phyloP scores from a whole-genome alignment of 2,888 invertebrate genomes.

The Eristalis tenax region DNA sequence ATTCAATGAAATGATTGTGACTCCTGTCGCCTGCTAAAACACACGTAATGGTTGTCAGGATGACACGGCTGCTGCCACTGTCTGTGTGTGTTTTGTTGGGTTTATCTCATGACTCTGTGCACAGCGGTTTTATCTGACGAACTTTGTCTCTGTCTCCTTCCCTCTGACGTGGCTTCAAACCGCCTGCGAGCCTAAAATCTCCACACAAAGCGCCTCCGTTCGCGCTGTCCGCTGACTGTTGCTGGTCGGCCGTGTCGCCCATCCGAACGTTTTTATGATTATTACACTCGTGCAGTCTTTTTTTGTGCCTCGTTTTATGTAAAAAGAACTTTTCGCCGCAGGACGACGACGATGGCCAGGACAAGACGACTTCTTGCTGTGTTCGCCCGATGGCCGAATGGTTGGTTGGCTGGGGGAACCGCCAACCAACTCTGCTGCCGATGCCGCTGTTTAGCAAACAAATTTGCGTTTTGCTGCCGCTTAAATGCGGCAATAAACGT shows the following conservation, averaged over 20 bases:
- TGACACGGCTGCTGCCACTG: not conserved
- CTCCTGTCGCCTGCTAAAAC: conserved; percentile 51
- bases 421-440: not conserved
- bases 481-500: conserved; percentile 79
- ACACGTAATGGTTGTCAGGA: conserved; percentile 47
- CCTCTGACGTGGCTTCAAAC: not conserved
- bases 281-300: conserved; percentile 11
- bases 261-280: conserved; percentile 50
- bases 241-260: conserved; percentile 25
- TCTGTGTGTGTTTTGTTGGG: not conserved
- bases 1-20: conserved; percentile 45
- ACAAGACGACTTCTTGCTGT: conserved; percentile 30
- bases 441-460: conserved; percentile 62
- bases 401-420: not conserved
- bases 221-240: conserved; percentile 55
- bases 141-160: not conserved
- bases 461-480: conserved; percentile 66
- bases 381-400: not conserved
- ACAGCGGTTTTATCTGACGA: not conserved
- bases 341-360: conserved; percentile 17
- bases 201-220: conserved; percentile 29
- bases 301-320: conserved; percentile 14
- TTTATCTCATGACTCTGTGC: not conserved
- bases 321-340: conserved; percentile 47
- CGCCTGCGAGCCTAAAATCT: conserved; percentile 29